Conservation (phyloP, 2,113 vertebrate genomes). For the Neodontobutis hainanensis region DNA sequence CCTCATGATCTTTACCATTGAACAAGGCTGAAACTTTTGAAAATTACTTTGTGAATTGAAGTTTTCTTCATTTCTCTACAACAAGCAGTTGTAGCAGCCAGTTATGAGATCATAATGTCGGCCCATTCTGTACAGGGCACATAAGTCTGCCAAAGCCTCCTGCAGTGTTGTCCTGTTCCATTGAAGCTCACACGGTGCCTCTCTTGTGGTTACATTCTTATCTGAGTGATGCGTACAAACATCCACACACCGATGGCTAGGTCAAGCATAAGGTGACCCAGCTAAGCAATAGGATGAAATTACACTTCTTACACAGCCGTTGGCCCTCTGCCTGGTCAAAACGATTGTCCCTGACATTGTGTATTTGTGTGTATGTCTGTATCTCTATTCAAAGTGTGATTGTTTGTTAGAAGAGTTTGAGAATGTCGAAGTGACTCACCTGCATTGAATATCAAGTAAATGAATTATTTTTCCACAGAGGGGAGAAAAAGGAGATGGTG, state of each 20-base stretch:
- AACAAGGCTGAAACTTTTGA: neutral
- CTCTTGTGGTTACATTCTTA: slow-evolving; percentile 25
- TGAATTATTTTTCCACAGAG: slow-evolving; percentile 53
- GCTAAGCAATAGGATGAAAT: slow-evolving; percentile 64
- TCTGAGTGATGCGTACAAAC: slow-evolving; percentile 17
- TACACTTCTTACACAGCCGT: slow-evolving; percentile 53
- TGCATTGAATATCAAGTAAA: slow-evolving; percentile 65
- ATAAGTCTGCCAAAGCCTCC: neutral
- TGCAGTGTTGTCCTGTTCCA: slow-evolving; percentile 30
- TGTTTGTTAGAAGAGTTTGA: slow-evolving; percentile 16
- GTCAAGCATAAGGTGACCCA: slow-evolving; percentile 67
- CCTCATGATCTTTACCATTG: too few relatives aligned
- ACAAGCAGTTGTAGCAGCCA: neutral
- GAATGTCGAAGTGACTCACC: slow-evolving; percentile 32
- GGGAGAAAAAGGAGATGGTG: slow-evolving; percentile 53
- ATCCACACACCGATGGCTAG: slow-evolving; percentile 28
- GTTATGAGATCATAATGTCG: slow-evolving; percentile 12
- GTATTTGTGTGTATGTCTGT: slow-evolving; percentile 15
- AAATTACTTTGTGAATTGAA: too few relatives aligned
- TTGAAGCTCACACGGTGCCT: slow-evolving; percentile 24
- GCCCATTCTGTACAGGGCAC: slow-evolving; percentile 11
- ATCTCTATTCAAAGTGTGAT: slow-evolving; percentile 17
- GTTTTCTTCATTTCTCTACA: neutral
- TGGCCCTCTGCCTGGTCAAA: slow-evolving; percentile 67
- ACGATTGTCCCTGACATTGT: slow-evolving; percentile 68